phyloP scores from a whole-genome alignment of 2,888 invertebrate species.

The Mylabris sibirica region DNA sequence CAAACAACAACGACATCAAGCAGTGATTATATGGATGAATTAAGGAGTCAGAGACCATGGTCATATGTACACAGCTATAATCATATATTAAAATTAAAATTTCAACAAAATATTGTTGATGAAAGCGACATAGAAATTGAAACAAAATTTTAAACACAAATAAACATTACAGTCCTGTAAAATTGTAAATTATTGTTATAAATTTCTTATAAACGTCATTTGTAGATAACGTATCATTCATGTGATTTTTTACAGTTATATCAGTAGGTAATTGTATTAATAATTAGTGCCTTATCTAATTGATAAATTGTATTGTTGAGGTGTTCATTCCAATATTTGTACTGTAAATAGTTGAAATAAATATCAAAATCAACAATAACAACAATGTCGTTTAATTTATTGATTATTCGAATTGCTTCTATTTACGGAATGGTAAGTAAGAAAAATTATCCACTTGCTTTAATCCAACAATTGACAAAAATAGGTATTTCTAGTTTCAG shows the following conservation, averaged over 20 bases:
- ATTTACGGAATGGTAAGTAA: conserved; percentile 34
- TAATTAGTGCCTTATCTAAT: background rate
- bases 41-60: conserved; percentile 43
- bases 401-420: conserved; percentile 23
- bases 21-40: conserved; percentile 18
- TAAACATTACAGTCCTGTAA: too few relatives aligned
- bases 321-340: background rate
- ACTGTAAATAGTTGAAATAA: background rate
- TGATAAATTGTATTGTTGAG: background rate
- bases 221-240: background rate
- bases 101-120: background rate
- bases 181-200: background rate
- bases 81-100: background rate
- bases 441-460: background rate
- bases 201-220: background rate
- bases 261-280: background rate
- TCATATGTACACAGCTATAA: conserved; percentile 33
- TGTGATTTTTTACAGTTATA: background rate
- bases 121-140: background rate
- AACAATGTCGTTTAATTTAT: background rate
- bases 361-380: background rate
- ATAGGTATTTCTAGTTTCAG: background rate
- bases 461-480: background rate
- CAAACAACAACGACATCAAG: background rate
- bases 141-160: too few relatives aligned